phyloP scores from a whole-genome alignment of 2,888 invertebrate genomes.

The Xestia sexstrigata region DNA sequence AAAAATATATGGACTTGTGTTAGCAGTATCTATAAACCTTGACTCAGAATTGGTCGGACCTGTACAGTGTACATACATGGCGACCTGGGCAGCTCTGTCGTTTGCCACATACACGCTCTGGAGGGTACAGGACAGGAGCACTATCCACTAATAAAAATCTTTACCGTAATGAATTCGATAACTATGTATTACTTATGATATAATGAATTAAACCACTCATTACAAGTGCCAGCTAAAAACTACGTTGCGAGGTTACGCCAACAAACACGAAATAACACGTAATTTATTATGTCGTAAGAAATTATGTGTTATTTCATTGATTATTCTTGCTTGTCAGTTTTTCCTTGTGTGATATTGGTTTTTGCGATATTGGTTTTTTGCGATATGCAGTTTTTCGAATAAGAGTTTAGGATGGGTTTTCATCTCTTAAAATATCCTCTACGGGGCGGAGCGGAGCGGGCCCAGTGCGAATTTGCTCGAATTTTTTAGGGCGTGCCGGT shows the following conservation, averaged over 20 bases:
- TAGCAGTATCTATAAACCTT: neutral
- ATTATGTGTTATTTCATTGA: conserved; percentile 40
- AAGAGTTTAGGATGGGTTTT: neutral
- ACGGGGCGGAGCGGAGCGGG: no score
- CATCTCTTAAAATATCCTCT: no score
- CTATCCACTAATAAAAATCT: neutral
- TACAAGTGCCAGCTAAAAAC: conserved; percentile 15
- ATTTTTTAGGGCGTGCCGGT: neutral
- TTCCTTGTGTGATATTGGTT: conserved; percentile 4
- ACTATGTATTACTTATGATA: conserved; percentile 5
- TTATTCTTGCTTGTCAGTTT: conserved; percentile 34
- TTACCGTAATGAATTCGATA: conserved; percentile 7
- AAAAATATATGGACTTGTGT: neutral
- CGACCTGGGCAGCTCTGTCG: neutral
- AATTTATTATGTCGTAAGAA: conserved; percentile 46
- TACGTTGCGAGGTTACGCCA: conserved; percentile 35
- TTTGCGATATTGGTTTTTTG: conserved; percentile 23
- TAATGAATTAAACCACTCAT: conserved; percentile 16
- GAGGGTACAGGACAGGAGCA: neutral
- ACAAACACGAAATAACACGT: conserved; percentile 52
- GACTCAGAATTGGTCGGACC: neutral
- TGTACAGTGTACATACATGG: neutral
- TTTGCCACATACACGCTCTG: neutral
- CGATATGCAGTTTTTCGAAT: neutral
- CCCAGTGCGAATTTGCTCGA: neutral